phyloP scores from a whole-genome alignment of 2,113 vertebrate species.

The Tinamus guttatus region DNA sequence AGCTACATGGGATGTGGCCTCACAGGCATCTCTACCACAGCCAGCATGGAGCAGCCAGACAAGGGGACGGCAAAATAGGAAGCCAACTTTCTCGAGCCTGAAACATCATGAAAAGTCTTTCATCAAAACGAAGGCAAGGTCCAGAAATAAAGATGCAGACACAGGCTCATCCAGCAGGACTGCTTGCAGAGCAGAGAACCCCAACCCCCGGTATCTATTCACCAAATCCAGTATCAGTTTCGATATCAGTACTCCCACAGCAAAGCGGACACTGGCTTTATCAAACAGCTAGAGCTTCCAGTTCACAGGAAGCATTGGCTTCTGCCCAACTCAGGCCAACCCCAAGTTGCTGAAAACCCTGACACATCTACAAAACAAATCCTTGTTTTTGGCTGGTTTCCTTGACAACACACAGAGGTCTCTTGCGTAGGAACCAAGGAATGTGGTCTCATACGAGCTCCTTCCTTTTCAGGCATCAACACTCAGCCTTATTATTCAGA shows the following conservation, averaged over 20 bases:
- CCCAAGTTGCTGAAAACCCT: neutral
- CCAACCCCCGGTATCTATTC: neutral
- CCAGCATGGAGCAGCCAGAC: neutral
- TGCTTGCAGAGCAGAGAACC: neutral
- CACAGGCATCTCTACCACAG: neutral
- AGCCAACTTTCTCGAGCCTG: neutral
- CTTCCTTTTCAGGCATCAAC: conserved; percentile 67
- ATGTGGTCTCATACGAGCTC: conserved; percentile 7
- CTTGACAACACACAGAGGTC: conserved; percentile 15
- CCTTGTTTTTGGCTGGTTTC: conserved; percentile 24
- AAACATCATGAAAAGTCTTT: neutral
- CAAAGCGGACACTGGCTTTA: neutral
- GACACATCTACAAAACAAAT: neutral
- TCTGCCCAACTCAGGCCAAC: conserved; percentile 8
- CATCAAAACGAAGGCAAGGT: neutral
- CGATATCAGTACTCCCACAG: neutral
- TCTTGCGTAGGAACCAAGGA: conserved; percentile 64
- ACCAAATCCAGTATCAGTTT: neutral
- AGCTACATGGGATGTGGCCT: fast-evolving
- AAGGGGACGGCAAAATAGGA: neutral
- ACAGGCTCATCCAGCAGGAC: neutral
- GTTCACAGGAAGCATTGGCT: neutral
- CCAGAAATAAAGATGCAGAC: neutral
- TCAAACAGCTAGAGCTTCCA: neutral
- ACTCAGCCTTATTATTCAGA: conserved; percentile 20